Evolutionary conservation across 2,797 vertebrate genomes (phyloP).

Genomic region (Squalus acanthias): DNA sequence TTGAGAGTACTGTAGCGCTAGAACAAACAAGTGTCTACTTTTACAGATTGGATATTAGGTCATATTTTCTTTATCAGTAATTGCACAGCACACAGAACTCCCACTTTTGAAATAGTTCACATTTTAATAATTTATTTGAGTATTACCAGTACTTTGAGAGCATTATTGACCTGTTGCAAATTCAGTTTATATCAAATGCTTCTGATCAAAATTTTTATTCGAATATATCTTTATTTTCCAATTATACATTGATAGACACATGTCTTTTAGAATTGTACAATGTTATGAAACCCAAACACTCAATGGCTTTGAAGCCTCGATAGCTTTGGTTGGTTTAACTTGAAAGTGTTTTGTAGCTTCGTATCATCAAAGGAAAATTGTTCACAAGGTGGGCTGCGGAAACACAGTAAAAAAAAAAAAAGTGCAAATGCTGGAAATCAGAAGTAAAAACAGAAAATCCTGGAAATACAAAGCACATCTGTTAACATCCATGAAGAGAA

Average conservation of each 20-base stretch:
- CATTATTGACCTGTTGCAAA: background rate
- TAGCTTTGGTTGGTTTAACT: background rate
- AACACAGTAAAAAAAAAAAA: background rate
- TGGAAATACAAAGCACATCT: background rate
- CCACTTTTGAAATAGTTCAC: background rate
- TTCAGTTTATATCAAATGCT: background rate
- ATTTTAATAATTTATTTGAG: background rate
- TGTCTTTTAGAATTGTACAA: background rate
- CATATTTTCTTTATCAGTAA: background rate
- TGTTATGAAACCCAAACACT: background rate
- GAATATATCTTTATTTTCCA: background rate
- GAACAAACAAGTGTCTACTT: background rate
- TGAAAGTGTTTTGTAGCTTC: background rate
- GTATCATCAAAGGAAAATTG: background rate
- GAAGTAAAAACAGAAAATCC: background rate
- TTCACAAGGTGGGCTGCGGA: background rate
- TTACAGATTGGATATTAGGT: background rate
- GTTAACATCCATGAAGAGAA: background rate
- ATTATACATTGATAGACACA: background rate
- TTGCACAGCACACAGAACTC: background rate
- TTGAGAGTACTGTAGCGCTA: background rate
- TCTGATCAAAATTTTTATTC: background rate
- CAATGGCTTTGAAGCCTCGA: background rate
- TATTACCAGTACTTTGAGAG: background rate
- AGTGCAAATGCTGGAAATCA: background rate